These are phyloP conservation scores for Euwallacea fornicatus DNA, from an alignment of 1,140 invertebrate genomes.

Conservation along the genomic window DNA sequence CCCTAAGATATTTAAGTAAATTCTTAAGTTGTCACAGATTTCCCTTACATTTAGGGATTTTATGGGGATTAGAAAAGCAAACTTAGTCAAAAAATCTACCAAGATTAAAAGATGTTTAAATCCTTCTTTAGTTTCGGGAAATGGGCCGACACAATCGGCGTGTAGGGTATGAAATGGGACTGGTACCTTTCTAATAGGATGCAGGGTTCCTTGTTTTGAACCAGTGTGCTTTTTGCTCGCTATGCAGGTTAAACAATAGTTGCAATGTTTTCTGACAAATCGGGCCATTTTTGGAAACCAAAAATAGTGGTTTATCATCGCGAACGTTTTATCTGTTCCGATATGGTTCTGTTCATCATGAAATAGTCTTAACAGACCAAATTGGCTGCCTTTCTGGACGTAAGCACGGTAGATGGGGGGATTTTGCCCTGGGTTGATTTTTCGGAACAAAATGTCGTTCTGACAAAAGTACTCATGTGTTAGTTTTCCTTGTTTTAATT, in stretches of 20 bases:
- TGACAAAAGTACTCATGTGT: constrained; percentile 21
- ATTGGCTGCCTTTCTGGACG: constrained; percentile 15
- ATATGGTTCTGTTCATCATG: constrained; percentile 26
- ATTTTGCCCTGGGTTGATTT: constrained; percentile 10
- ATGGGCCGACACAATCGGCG: background rate
- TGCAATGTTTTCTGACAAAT: background rate
- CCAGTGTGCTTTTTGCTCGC: constrained; percentile 1
- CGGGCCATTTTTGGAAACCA: background rate
- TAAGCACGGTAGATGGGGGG: background rate
- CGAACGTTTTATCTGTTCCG: constrained; percentile 18
- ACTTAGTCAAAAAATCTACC: too few species aligned
- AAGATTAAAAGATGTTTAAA: too few species aligned
- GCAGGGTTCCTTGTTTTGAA: background rate
- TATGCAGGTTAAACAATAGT: background rate
- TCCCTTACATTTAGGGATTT: too few species aligned
- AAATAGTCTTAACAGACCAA: constrained; percentile 21
- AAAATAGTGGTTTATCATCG: constrained; percentile 10
- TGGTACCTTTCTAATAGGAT: constrained; percentile 4
- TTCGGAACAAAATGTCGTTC: constrained; percentile 20
- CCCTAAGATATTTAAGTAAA: too few species aligned
- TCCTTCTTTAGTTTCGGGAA: background rate
- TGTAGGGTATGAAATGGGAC: constrained; percentile 6
- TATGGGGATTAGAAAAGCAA: too few species aligned
- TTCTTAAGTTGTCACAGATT: too few species aligned
- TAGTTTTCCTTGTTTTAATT: background rate